A percentile compares a stretch with the other conserved stretches of the same genome.
Conservation (phyloP, 2,797 vertebrate genomes). For the Gallinago solitaria region DNA sequence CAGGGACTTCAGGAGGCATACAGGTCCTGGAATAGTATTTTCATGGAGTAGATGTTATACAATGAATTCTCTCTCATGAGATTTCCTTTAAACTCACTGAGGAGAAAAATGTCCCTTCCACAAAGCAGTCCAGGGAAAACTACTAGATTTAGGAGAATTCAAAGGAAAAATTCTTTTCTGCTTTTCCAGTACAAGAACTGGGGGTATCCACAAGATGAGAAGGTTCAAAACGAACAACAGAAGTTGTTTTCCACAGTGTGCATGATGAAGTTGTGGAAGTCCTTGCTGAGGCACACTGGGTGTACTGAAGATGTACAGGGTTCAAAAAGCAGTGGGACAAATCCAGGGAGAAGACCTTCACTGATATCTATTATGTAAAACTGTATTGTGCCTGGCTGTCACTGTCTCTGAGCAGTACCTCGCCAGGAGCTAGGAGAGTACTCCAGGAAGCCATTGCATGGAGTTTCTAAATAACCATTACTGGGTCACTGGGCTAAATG, state of each 20-base stretch:
- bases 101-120: neutral
- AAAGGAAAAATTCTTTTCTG: neutral
- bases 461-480: neutral
- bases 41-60: neutral
- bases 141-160: neutral
- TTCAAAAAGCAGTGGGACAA: neutral
- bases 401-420: neutral
- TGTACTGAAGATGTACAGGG: neutral
- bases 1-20: neutral
- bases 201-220: neutral
- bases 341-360: neutral
- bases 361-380: neutral
- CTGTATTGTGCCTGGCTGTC: neutral
- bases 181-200: neutral
- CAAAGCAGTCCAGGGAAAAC: neutral
- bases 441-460: neutral
- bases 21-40: neutral
- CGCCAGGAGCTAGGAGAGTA: neutral
- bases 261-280: rapidly evolving
- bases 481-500: neutral
- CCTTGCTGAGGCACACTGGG: neutral
- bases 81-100: neutral
- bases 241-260: neutral
- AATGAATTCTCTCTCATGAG: neutral
- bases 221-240: neutral